A percentile compares a stretch with the other conserved stretches of the same genome.
Evolutionary conservation across 1,140 invertebrate species (phyloP).

Genomic region (Scaptomyza graminum): DNA sequence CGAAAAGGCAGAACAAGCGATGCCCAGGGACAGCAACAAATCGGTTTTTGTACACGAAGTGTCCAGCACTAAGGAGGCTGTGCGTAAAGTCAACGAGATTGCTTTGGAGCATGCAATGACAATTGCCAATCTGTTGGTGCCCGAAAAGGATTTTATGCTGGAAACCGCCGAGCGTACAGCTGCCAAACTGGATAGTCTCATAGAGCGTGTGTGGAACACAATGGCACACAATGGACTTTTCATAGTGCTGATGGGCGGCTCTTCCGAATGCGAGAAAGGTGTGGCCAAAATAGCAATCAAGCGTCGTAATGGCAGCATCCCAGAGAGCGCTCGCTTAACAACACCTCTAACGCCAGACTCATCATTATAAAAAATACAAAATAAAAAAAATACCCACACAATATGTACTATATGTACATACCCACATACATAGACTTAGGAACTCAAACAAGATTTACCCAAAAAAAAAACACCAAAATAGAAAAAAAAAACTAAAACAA

Average conservation of each 20-base stretch:
- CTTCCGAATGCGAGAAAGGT: constrained; percentile 71
- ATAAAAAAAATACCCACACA: background rate
- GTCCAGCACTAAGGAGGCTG: constrained; percentile 84
- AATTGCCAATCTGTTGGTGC: constrained; percentile 86
- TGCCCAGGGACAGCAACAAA: constrained; percentile 36
- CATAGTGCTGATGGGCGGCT: constrained; percentile 86
- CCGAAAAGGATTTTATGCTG: constrained; percentile 77
- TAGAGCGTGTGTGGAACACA: constrained; percentile 86
- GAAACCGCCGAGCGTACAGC: constrained; percentile 84
- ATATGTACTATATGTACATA: constrained; percentile 5
- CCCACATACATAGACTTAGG: background rate
- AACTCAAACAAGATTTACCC: background rate
- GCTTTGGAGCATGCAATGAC: constrained; percentile 85
- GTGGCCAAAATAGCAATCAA: constrained; percentile 82
- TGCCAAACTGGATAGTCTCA: constrained; percentile 86
- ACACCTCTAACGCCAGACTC: constrained; percentile 2
- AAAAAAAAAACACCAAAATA: background rate
- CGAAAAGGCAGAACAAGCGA: constrained; percentile 45
- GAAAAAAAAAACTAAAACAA: background rate
- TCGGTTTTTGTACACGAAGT: constrained; percentile 55
- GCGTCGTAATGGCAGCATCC: constrained; percentile 47
- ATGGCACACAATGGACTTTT: constrained; percentile 85
- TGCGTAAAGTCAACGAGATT: constrained; percentile 85
- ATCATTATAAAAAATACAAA: constrained; percentile 5
- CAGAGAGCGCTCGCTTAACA: constrained; percentile 13